Evolutionary conservation across 1,140 invertebrate species (phyloP).

Genomic region (Drosophila erecta): DNA sequence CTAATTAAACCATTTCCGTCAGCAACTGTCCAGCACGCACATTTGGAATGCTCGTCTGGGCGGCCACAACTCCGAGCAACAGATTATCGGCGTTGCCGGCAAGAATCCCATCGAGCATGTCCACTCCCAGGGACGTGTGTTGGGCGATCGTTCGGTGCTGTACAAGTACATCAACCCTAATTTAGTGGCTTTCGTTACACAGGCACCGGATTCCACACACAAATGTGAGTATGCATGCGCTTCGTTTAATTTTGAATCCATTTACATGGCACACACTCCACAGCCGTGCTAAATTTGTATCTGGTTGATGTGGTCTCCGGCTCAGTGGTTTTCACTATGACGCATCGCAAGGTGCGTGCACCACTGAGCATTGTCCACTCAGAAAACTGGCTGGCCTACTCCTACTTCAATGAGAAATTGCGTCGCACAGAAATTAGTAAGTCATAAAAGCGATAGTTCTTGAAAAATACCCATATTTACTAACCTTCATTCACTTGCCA

Average conservation of each 20-base stretch:
- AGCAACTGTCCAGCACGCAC: conserved; percentile 84
- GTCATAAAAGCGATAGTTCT: neutral
- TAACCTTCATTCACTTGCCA: neutral
- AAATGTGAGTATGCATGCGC: conserved; percentile 87
- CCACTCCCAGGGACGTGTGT: conserved; percentile 97
- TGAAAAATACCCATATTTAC: neutral
- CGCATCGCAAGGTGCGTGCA: conserved; percentile 91
- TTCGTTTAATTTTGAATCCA: neutral
- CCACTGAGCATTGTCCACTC: conserved; percentile 96
- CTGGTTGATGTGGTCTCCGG: conserved; percentile 97
- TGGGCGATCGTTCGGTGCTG: conserved; percentile 97
- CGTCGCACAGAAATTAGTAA: conserved; percentile 93
- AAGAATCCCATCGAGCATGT: conserved; percentile 94
- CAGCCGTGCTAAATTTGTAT: conserved; percentile 89
- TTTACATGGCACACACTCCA: neutral
- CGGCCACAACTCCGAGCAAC: conserved; percentile 86
- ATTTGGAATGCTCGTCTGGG: conserved; percentile 91
- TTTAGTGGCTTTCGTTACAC: conserved; percentile 93
- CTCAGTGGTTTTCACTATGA: conserved; percentile 89
- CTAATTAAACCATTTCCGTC: conserved; percentile 8
- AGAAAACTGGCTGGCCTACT: conserved; percentile 98
- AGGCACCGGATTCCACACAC: conserved; percentile 90
- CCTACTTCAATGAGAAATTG: conserved; percentile 97
- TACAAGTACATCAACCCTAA: conserved; percentile 99
- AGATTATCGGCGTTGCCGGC: conserved; percentile 88